Percentiles rank a stretch among this genome's conserved stretches.
These are phyloP conservation scores for Actinopyga echinites DNA, from an alignment of 53 echinoderm and acorn worm genomes.

Conservation along the genomic window DNA sequence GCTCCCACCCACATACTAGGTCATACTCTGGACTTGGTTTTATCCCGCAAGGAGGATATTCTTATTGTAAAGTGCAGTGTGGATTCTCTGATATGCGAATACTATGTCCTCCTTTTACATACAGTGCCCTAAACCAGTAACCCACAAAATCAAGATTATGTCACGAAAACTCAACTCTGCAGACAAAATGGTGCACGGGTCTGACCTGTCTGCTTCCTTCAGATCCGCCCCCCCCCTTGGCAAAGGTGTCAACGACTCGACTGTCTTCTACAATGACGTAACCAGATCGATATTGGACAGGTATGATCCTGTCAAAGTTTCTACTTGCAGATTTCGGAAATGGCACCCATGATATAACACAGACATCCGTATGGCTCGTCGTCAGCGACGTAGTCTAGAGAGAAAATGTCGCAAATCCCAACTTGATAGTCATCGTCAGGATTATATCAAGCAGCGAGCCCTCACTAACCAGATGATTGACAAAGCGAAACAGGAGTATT, in stretches of 20 bases:
- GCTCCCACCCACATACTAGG: too few relatives aligned
- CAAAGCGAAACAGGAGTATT: not conserved
- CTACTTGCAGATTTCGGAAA: not conserved
- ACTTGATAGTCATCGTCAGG: not conserved
- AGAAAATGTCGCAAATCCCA: not conserved
- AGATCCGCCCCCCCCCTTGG: too few relatives aligned
- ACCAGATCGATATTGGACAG: not conserved
- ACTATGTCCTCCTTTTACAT: not conserved
- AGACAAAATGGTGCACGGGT: not conserved
- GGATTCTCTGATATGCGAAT: not conserved
- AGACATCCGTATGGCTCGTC: not conserved
- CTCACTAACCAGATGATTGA: constrained; percentile 7
- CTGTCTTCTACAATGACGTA: not conserved
- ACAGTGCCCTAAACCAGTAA: not conserved
- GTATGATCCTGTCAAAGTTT: too few relatives aligned
- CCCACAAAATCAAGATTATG: not conserved
- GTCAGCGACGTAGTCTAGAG: not conserved
- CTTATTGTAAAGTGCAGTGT: not conserved
- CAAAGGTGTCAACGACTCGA: not conserved
- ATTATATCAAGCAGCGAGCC: not conserved
- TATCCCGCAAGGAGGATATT: not conserved
- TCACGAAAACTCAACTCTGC: not conserved
- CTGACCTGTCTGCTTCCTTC: not conserved
- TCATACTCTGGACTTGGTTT: too few relatives aligned
- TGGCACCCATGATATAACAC: too few relatives aligned